Conservation (phyloP, 1,140 invertebrate genomes). For the Bursaphelenchus mucronatus region DNA sequence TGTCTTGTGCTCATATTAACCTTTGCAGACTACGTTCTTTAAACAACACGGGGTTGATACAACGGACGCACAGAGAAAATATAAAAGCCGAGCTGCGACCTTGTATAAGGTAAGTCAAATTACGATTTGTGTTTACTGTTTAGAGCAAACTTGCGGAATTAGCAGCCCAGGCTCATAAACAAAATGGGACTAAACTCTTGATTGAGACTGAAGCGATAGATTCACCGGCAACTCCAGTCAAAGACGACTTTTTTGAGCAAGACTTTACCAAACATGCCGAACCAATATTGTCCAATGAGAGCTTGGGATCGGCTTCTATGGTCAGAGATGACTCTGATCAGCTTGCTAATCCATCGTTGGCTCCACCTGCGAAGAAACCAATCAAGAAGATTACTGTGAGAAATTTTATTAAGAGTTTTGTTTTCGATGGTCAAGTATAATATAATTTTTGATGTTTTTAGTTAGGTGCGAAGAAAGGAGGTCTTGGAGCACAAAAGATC, state of each 20-base stretch:
- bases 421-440: not conserved
- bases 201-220: conserved; percentile 30
- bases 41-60: conserved; percentile 83
- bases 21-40: conserved; percentile 83
- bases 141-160: conserved; percentile 73
- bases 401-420: conserved; percentile 10
- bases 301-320: conserved; percentile 6
- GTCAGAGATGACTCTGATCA: not conserved
- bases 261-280: conserved; percentile 30
- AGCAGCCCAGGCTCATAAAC: conserved; percentile 79
- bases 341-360: not conserved
- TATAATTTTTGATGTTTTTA: conserved; percentile 20
- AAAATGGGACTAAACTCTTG: conserved; percentile 80
- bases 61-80: conserved; percentile 91
- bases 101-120: conserved; percentile 70
- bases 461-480: conserved; percentile 70
- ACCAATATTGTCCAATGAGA: conserved; percentile 18
- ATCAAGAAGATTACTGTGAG: conserved; percentile 52
- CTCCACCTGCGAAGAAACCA: conserved; percentile 47
- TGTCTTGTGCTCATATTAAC: conserved; percentile 40
- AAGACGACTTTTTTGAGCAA: conserved; percentile 50
- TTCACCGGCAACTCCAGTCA: conserved; percentile 6
- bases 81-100: conserved; percentile 87
- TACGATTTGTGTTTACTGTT: conserved; percentile 33
- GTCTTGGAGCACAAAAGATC: conserved; percentile 91